Evolutionary conservation across 2,888 invertebrate genomes (phyloP).

Genomic region (Didymodactylos carnosus): DNA sequence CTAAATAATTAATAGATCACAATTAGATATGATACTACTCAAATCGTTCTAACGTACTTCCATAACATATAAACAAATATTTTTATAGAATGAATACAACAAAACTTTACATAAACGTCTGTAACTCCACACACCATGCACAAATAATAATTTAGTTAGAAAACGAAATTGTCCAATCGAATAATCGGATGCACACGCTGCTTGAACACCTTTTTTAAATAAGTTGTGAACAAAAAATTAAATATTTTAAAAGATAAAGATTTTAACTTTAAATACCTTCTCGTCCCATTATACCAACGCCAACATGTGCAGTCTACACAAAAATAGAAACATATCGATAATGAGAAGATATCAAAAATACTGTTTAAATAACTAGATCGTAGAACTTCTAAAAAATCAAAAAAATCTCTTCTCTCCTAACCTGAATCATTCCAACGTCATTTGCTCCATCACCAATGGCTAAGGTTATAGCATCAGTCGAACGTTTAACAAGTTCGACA

Average conservation of each 20-base stretch:
- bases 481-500: conserved; percentile 38
- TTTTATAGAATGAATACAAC: conserved; percentile 96
- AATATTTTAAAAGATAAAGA: conserved; percentile 60
- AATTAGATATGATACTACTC: conserved; percentile 13
- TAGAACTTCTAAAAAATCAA: background rate
- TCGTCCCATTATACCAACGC: conserved; percentile 7
- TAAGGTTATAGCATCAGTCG: conserved; percentile 31
- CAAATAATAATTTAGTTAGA: conserved; percentile 66
- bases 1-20: conserved; percentile 23
- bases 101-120: conserved; percentile 89
- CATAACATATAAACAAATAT: conserved; percentile 94
- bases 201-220: conserved; percentile 45
- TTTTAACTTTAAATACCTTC: no score
- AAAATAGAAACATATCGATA: conserved; percentile 38
- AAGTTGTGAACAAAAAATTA: conserved; percentile 51
- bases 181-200: conserved; percentile 95
- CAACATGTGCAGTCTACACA: conserved; percentile 31
- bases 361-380: conserved; percentile 19
- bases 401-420: background rate
- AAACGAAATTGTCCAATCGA: conserved; percentile 88
- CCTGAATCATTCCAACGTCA: conserved; percentile 25
- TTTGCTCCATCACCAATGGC: conserved; percentile 37
- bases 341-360: conserved; percentile 34
- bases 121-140: conserved; percentile 98
- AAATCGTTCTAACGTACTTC: conserved; percentile 40